A percentile compares a stretch with the other conserved stretches of the same genome.
Conservation (phyloP, 2,797 vertebrate species). For the Enteromius viviparus region DNA sequence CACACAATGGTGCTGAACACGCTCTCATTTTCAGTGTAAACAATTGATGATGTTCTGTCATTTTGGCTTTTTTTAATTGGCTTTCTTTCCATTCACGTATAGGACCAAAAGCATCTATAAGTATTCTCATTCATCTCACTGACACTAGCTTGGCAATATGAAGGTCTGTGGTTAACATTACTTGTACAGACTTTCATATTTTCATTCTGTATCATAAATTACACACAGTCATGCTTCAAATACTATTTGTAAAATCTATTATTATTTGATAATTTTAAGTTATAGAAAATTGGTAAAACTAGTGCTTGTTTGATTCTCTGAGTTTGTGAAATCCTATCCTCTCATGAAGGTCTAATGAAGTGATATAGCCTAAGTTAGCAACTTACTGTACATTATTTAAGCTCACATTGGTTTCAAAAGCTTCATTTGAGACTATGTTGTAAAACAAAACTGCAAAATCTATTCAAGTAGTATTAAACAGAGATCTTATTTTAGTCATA, state of each 20-base stretch:
- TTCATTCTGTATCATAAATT: background rate
- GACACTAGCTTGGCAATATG: slow-evolving; percentile 3
- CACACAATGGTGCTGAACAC: background rate
- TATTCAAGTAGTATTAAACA: background rate
- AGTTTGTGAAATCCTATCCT: background rate
- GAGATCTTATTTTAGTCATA: background rate
- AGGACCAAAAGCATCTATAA: background rate
- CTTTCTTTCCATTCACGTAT: background rate
- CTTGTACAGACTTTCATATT: background rate
- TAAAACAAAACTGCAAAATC: background rate
- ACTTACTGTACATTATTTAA: background rate
- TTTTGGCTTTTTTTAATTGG: background rate
- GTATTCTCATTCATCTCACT: slow-evolving; percentile 3
- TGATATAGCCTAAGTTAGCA: background rate
- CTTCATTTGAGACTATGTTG: background rate
- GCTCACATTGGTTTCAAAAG: background rate
- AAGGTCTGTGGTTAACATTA: background rate
- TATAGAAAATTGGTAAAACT: background rate
- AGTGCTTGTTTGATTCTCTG: background rate
- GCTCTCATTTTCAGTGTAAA: background rate
- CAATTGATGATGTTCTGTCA: background rate
- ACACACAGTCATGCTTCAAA: background rate
- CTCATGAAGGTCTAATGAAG: too few species aligned
- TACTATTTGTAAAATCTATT: background rate
- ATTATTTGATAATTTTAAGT: background rate